phyloP scores from a whole-genome alignment of 2,113 vertebrate species.

The Pan paniscus region DNA sequence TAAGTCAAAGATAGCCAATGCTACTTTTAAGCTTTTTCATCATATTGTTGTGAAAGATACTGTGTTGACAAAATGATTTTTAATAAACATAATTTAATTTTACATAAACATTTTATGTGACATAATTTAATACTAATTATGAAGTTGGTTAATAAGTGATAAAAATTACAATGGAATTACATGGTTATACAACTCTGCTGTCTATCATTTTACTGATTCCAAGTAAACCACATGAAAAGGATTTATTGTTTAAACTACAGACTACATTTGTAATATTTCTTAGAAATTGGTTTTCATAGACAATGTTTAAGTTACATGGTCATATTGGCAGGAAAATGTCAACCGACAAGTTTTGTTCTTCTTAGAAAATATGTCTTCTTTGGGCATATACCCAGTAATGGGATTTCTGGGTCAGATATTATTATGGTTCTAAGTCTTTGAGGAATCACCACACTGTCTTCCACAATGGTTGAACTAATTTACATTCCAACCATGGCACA shows the following conservation, averaged over 20 bases:
- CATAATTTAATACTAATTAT: constrained; percentile 56
- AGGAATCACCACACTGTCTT: no score
- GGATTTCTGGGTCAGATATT: no score
- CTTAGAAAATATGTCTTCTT: neutral
- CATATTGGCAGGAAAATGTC: neutral
- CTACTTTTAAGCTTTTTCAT: neutral
- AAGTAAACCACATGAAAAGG: neutral
- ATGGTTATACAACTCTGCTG: constrained; percentile 1
- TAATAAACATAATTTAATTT: constrained; percentile 35
- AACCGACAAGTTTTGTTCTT: neutral
- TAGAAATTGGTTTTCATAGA: neutral
- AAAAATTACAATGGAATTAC: constrained; percentile 42
- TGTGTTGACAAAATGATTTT: constrained; percentile 2
- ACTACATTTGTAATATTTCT: neutral
- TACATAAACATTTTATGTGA: neutral
- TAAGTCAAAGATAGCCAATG: constrained; percentile 6
- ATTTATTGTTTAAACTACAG: constrained; percentile 41
- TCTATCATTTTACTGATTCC: neutral
- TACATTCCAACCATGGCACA: no score
- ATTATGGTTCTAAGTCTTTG: no score
- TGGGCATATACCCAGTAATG: no score
- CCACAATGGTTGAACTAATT: no score
- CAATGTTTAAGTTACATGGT: neutral
- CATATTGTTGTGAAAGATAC: neutral
- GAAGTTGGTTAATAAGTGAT: constrained; percentile 39